Evolutionary conservation across 2,888 invertebrate genomes (phyloP), one percentile per base, ranked within the genome.

Genomic region (Synanthedon formicaeformis): DNA sequence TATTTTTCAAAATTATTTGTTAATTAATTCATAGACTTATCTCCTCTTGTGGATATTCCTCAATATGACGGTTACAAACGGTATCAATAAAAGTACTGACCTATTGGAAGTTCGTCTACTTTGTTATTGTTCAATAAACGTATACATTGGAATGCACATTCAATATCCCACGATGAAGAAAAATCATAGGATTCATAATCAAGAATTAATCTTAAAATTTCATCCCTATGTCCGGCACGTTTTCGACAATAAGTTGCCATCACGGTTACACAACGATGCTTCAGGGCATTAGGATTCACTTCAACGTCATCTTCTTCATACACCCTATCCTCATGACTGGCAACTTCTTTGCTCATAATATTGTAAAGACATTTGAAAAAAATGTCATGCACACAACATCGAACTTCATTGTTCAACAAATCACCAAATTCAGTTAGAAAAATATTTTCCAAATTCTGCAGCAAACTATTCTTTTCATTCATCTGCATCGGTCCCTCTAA

Each of bases 221-320:
- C 83, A 11, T 73, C 69, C 45, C 78, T 73, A 55, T 75, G 80
- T 48, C 67, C 66, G 3, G 67, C 68, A 5, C 61, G 56, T 53
- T 69, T 69, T 52, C 69, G 73, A 58, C 85, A 84, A 60, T 81
- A 87, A 3, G 78, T 75, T 5, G 83, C 78, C 11, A 88, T 62
- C 8, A 80, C 58, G 52, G 69, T 67, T 5, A 82, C 66, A 55
- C 79, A 75, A 51, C 74, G 69, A 52, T 76, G 73, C 62, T 78
- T 85, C 34, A 84, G 60, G 41, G 70, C 66, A 11, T 67, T 64
- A 14, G 63, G 58, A 54, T 69, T 73, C 53, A 73, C 65, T 56
- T 82, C 78, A 3, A 68, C 64, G 40, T 83, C 81, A 48, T 78
- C 78, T n/a, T 66, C 73, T 55, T 71, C 74, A 40, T 66, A 70